These are phyloP conservation scores for Hepsetus odoe DNA, from an alignment of 2,113 vertebrate species.

Conservation along the genomic window DNA sequence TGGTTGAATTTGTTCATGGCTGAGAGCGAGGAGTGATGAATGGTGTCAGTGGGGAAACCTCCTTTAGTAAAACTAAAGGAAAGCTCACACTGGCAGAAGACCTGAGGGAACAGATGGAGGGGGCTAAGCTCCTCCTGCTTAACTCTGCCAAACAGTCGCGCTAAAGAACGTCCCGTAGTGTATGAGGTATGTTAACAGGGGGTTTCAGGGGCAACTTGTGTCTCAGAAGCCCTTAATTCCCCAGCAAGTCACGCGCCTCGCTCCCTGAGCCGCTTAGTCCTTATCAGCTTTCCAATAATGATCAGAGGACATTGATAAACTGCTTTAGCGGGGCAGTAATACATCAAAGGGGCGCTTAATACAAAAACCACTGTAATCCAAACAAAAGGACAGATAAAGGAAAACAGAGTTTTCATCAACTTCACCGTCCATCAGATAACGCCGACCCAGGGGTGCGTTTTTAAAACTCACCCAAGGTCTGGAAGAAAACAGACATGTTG, in stretches of 20 bases:
- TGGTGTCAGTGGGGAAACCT: conserved; percentile 60
- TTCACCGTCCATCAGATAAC: conserved; percentile 21
- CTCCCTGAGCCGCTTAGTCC: neutral
- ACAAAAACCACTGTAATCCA: conserved; percentile 19
- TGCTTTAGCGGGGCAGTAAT: conserved; percentile 11
- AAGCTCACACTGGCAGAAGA: conserved; percentile 65
- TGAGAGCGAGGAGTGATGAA: conserved; percentile 62
- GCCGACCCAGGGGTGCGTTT: neutral
- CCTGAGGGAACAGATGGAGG: conserved; percentile 60
- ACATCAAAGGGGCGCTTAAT: conserved; percentile 27
- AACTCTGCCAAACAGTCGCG: neutral
- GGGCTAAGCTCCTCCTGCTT: conserved; percentile 10
- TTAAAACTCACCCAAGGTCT: too few species aligned
- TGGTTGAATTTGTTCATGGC: too few species aligned
- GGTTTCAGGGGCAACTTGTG: too few species aligned
- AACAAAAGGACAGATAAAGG: conserved; percentile 10
- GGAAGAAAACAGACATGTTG: conserved; percentile 1
- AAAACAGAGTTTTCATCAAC: conserved; percentile 13
- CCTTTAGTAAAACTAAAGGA: conserved; percentile 71
- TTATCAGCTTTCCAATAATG: conserved; percentile 25
- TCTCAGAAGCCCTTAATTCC: neutral
- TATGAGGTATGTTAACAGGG: too few species aligned
- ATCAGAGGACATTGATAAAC: conserved; percentile 37
- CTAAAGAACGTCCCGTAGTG: neutral
- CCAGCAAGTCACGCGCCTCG: neutral